Conservation (phyloP, 2,113 vertebrate species). For the Apodemus speciosus region DNA sequence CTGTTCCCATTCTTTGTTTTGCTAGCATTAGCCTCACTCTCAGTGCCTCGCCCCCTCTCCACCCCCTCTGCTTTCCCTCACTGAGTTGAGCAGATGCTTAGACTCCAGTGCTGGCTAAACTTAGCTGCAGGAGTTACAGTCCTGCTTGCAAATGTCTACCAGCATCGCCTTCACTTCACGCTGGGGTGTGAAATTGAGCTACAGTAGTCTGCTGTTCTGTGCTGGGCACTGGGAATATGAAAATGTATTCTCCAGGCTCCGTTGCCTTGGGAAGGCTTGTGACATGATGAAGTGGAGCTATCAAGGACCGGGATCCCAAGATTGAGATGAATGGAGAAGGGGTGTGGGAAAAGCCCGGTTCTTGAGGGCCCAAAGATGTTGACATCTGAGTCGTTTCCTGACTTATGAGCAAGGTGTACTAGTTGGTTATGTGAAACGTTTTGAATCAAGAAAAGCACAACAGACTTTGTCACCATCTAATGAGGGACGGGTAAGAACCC, state of each 20-base stretch:
- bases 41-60: not conserved
- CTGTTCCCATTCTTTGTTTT: not conserved
- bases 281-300: not conserved
- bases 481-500: not conserved
- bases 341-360: not conserved
- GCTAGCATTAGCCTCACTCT: not conserved
- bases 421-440: not conserved
- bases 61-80: not conserved
- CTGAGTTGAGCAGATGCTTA: not conserved
- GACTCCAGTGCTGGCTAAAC: not conserved
- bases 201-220: not conserved
- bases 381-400: slow-evolving; percentile 31
- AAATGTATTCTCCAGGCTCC: not conserved
- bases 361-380: not conserved
- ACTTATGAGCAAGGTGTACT: not conserved
- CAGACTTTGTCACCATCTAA: not conserved
- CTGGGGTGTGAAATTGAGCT: slow-evolving; percentile 3
- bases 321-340: not conserved
- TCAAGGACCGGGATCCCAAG: too few relatives aligned
- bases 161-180: not conserved
- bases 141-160: not conserved
- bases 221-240: not conserved
- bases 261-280: not conserved
- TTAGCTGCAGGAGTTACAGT: not conserved
- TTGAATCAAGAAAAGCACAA: not conserved